Conservation (phyloP, 2,888 invertebrate genomes). For the Eupithecia tripunctaria region DNA sequence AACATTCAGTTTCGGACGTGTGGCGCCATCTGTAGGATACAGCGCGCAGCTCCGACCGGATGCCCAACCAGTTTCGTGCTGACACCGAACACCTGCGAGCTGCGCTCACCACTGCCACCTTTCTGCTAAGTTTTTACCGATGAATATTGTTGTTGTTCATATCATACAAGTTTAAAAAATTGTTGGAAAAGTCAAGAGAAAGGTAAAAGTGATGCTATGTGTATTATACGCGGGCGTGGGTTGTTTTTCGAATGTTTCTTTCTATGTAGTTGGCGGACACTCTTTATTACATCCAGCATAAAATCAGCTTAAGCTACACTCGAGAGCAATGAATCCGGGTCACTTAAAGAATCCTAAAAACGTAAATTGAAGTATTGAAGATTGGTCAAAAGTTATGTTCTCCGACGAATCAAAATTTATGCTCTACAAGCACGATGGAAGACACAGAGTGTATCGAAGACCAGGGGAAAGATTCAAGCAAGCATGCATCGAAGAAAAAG, state of each 20-base stretch:
- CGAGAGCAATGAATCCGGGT: too few relatives aligned
- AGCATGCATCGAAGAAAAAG: too few relatives aligned
- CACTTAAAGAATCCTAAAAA: too few relatives aligned
- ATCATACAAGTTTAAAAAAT: neutral
- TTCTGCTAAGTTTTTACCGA: constrained; percentile 50
- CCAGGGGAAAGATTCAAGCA: too few relatives aligned
- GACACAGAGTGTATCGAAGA: too few relatives aligned
- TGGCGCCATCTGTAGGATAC: constrained; percentile 76
- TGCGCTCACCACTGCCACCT: constrained; percentile 48
- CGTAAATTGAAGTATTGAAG: too few relatives aligned
- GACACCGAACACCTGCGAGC: constrained; percentile 78
- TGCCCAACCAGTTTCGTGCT: constrained; percentile 80
- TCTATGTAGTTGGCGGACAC: neutral
- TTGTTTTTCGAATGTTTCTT: neutral
- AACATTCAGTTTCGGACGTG: constrained; percentile 48
- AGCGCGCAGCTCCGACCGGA: constrained; percentile 68
- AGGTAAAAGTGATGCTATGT: constrained; percentile 10
- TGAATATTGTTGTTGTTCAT: constrained; percentile 25
- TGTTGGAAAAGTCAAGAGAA: neutral
- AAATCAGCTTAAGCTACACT: neutral
- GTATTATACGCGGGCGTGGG: neutral
- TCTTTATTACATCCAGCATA: neutral
- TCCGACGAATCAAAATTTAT: too few relatives aligned
- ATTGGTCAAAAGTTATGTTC: too few relatives aligned
- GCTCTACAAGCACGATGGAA: too few relatives aligned